These are phyloP conservation scores for Parauchenoglanis ngamensis DNA, from an alignment of 2,797 vertebrate genomes.

Conservation along the genomic window DNA sequence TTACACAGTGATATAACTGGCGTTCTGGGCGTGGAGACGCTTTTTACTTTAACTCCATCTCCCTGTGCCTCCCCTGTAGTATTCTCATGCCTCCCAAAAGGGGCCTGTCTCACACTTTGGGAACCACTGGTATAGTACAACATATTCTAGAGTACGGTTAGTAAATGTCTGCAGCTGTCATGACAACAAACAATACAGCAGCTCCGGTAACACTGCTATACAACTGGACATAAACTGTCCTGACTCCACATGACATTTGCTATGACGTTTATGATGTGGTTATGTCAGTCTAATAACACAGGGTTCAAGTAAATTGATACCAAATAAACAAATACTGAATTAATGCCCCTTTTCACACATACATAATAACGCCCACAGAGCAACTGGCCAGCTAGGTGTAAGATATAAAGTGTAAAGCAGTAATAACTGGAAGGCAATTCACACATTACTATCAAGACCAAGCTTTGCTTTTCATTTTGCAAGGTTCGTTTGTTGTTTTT, in stretches of 20 bases:
- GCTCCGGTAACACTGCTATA: background rate
- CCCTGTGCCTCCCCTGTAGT: background rate
- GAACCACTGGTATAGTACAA: background rate
- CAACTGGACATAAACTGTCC: background rate
- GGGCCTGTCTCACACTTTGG: background rate
- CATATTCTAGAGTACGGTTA: background rate
- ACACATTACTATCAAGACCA: background rate
- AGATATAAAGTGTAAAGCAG: constrained; percentile 11
- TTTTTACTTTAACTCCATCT: background rate
- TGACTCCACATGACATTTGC: background rate
- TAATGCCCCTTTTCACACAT: constrained; percentile 24
- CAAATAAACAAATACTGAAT: constrained; percentile 22
- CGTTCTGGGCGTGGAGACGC: too few relatives aligned
- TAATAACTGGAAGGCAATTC: constrained; percentile 8
- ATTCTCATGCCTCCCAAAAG: background rate
- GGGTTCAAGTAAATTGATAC: background rate
- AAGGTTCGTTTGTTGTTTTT: background rate
- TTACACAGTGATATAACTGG: too few relatives aligned
- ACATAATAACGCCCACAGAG: constrained; percentile 12
- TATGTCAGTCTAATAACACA: background rate
- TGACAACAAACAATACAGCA: background rate
- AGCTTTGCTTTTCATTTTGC: background rate
- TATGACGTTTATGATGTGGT: background rate
- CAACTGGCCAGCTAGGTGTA: constrained; percentile 1
- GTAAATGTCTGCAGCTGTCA: background rate